A percentile compares a stretch with the other conserved stretches of the same genome.
These are phyloP conservation scores for Lepidochrysops patricia DNA, from an alignment of 2,888 invertebrate species.

Conservation along the genomic window DNA sequence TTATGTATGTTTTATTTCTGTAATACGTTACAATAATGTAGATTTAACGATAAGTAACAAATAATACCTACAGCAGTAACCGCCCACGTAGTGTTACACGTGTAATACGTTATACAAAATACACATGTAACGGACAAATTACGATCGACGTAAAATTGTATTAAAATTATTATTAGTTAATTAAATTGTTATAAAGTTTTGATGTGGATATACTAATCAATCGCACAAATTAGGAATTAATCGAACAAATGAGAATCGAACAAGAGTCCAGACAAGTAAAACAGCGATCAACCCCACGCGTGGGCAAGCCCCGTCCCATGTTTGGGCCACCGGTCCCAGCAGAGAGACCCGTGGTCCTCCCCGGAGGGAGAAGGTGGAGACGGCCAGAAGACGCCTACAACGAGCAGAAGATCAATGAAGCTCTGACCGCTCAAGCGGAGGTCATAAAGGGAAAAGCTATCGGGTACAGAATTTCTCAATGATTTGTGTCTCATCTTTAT, in stretches of 20 bases:
- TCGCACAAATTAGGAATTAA: conserved; percentile 33
- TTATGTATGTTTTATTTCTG: too few relatives aligned
- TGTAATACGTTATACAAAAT: not conserved
- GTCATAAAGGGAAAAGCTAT: conserved; percentile 87
- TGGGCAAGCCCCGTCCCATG: conserved; percentile 50
- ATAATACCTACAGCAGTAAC: too few relatives aligned
- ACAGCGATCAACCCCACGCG: conserved; percentile 62
- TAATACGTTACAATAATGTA: too few relatives aligned
- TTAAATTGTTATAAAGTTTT: too few relatives aligned
- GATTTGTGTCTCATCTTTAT: conserved; percentile 5
- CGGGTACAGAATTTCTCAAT: conserved; percentile 75
- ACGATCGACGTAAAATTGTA: too few relatives aligned
- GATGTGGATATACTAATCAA: not conserved
- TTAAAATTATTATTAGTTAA: too few relatives aligned
- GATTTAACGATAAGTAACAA: too few relatives aligned
- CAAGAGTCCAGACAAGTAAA: conserved; percentile 58
- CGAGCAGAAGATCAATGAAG: conserved; percentile 90
- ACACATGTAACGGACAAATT: not conserved
- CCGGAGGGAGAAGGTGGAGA: conserved; percentile 86
- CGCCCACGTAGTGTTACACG: too few relatives aligned
- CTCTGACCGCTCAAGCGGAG: conserved; percentile 88
- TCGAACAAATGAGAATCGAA: conserved; percentile 62
- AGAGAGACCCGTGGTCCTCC: conserved; percentile 82
- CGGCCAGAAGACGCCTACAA: conserved; percentile 91
- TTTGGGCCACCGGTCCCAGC: conserved; percentile 78